These are phyloP conservation scores for Pipa parva DNA, from an alignment of 2,113 vertebrate species.

Conservation along the genomic window DNA sequence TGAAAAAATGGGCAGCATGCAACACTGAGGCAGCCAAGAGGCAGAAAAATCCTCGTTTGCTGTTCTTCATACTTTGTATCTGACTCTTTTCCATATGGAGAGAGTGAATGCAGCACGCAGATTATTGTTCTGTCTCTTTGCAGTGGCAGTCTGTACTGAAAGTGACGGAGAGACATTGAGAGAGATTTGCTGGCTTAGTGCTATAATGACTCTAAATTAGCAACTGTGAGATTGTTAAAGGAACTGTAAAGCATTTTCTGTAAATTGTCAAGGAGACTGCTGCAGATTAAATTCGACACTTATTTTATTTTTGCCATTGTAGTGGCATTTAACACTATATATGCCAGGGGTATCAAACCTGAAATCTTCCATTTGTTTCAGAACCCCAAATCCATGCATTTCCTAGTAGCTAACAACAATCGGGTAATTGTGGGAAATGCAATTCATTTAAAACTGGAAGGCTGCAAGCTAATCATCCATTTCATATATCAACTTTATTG, in stretches of 20 bases:
- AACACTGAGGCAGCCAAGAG: conserved; percentile 16
- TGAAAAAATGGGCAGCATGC: conserved; percentile 16
- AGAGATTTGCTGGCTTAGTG: not conserved
- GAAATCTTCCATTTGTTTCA: too few relatives aligned
- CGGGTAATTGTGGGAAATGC: too few relatives aligned
- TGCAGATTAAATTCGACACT: too few relatives aligned
- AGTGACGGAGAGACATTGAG: not conserved
- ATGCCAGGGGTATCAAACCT: too few relatives aligned
- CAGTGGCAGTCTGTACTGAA: not conserved
- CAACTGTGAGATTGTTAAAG: not conserved
- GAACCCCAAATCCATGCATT: too few relatives aligned
- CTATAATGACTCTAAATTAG: not conserved
- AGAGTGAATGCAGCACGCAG: not conserved
- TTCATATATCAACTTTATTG: not conserved
- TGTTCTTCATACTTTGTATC: not conserved
- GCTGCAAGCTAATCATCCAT: too few relatives aligned
- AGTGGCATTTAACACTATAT: not conserved
- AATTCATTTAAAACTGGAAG: too few relatives aligned
- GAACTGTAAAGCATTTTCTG: not conserved
- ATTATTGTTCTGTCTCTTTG: conserved; percentile 1
- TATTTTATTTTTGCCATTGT: too few relatives aligned
- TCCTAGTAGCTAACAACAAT: too few relatives aligned
- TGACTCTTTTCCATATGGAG: not conserved
- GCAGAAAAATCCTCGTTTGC: not conserved
- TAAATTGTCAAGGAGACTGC: not conserved